A percentile compares a stretch with the other conserved stretches of the same genome.
Conservation (phyloP, 2,113 vertebrate genomes). For the Lampris megalopsis region DNA sequence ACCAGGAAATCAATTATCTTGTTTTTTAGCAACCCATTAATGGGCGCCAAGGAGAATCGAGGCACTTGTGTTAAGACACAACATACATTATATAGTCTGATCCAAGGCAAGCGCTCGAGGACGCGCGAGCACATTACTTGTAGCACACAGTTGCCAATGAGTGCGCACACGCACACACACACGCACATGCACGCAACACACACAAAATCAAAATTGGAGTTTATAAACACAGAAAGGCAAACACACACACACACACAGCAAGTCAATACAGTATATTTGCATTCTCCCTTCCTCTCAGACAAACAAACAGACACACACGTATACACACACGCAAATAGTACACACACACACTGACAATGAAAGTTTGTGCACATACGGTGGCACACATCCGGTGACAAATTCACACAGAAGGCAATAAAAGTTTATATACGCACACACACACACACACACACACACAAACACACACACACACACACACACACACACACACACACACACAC, state of each 20-base stretch:
- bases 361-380: not conserved
- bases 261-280: too few relatives aligned
- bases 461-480: slow-evolving; percentile 35
- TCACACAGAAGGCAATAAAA: not conserved
- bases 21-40: slow-evolving; percentile 74
- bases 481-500: slow-evolving; percentile 19
- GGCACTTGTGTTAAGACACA: slow-evolving; percentile 64
- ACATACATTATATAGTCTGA: slow-evolving; percentile 59
- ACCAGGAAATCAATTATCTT: slow-evolving; percentile 73
- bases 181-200: slow-evolving; percentile 3
- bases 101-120: slow-evolving; percentile 25
- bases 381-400: not conserved
- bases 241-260: not conserved
- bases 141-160: not conserved
- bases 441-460: slow-evolving; percentile 31
- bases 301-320: not conserved
- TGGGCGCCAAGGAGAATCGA: slow-evolving; percentile 65
- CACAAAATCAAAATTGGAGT: too few relatives aligned
- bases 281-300: not conserved
- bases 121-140: not conserved
- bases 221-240: not conserved
- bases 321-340: not conserved
- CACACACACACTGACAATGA: not conserved
- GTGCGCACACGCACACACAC: slow-evolving; percentile 22
- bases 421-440: not conserved